phyloP scores from a whole-genome alignment of 2,888 invertebrate species.

The Nymphalis polychloros region DNA sequence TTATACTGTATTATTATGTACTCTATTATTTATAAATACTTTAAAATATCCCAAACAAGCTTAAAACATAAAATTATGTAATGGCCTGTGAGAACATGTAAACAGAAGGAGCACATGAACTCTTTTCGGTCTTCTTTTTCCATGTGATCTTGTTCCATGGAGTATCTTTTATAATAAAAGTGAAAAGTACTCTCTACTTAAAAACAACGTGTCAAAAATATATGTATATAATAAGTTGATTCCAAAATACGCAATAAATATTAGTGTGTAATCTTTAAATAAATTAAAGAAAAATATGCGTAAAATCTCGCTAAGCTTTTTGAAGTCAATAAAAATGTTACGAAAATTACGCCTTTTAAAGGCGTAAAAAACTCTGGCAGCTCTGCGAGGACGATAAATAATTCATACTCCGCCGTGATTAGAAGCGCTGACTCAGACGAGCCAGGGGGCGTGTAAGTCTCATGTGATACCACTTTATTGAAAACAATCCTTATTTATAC shows the following conservation, averaged over 20 bases:
- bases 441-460: background rate
- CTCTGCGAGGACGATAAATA: conserved; percentile 5
- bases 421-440: conserved; percentile 18
- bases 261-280: background rate
- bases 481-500: background rate
- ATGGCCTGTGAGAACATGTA: too few relatives aligned
- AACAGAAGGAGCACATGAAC: too few relatives aligned
- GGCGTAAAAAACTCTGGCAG: conserved; percentile 22
- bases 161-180: too few relatives aligned
- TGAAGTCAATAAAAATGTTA: conserved; percentile 9
- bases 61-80: too few relatives aligned
- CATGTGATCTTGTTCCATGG: too few relatives aligned
- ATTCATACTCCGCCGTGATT: conserved; percentile 25
- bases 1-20: too few relatives aligned
- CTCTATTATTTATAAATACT: too few relatives aligned
- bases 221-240: too few relatives aligned
- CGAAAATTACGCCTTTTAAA: conserved; percentile 26
- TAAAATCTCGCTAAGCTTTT: conserved; percentile 6
- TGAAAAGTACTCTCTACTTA: too few relatives aligned
- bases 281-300: background rate
- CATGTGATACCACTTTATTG: background rate
- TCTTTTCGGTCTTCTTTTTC: too few relatives aligned
- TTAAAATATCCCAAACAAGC: too few relatives aligned
- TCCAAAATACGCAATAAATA: background rate
- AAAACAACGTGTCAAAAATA: too few relatives aligned